Evolutionary conservation across 2,113 vertebrate genomes (phyloP).

Genomic region (Archilochus colubris): DNA sequence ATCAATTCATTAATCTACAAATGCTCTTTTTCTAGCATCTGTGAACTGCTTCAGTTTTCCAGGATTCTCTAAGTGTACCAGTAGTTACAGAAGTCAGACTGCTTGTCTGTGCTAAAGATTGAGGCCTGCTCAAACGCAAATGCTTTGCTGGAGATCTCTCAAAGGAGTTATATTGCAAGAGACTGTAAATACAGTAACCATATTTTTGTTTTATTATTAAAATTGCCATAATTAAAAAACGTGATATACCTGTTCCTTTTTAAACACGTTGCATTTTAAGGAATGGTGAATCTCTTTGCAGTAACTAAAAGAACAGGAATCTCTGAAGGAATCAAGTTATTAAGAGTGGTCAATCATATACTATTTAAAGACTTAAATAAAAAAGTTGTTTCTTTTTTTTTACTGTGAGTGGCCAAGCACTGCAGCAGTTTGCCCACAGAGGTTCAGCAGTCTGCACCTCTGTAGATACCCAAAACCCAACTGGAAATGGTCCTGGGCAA

Average conservation of each 20-base stretch:
- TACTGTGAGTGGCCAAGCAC: background rate
- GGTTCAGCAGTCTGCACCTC: background rate
- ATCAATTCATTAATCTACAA: background rate
- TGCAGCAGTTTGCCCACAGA: background rate
- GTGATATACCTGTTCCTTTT: background rate
- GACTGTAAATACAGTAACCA: background rate
- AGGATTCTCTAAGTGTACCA: background rate
- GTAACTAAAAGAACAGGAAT: background rate
- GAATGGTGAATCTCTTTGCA: background rate
- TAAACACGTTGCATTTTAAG: background rate
- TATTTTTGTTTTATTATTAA: background rate
- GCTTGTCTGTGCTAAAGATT: background rate
- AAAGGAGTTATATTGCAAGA: background rate
- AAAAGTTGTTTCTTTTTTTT: background rate
- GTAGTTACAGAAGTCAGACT: background rate
- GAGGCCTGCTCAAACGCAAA: background rate
- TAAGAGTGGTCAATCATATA: background rate
- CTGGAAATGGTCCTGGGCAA: fast-evolving
- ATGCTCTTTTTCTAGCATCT: background rate
- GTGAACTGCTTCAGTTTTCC: background rate
- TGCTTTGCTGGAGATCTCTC: background rate
- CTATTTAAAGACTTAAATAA: background rate
- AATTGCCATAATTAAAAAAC: background rate
- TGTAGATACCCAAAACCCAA: background rate
- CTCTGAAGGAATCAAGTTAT: background rate